These are phyloP conservation scores for Caenorhabditis tropicalis DNA, from an alignment of 1,140 invertebrate species.

Conservation along the genomic window DNA sequence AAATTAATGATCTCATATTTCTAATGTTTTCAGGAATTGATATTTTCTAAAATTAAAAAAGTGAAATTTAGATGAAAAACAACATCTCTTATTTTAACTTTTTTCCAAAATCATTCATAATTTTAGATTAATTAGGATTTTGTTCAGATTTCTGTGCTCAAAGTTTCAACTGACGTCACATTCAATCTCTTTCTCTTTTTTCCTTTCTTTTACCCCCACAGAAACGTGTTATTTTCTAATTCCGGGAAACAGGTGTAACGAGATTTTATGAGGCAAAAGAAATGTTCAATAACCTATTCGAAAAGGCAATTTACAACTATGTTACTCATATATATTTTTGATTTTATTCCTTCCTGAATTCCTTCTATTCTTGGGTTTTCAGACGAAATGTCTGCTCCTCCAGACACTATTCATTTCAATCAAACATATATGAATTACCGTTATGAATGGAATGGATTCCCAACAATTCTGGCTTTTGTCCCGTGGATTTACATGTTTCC, in stretches of 20 bases:
- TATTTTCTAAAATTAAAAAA: too few species aligned
- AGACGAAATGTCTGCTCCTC: not conserved
- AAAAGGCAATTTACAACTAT: not conserved
- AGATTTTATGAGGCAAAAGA: not conserved
- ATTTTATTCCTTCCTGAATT: not conserved
- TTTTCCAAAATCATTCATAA: too few species aligned
- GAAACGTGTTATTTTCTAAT: not conserved
- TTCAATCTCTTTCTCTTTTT: too few species aligned
- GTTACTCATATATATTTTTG: not conserved
- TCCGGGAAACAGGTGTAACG: conserved; percentile 21
- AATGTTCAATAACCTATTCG: conserved; percentile 3
- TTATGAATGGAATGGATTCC: conserved; percentile 31
- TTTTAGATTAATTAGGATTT: too few species aligned
- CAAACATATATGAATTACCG: conserved; percentile 1
- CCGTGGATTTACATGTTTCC: conserved; percentile 29
- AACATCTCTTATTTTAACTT: too few species aligned
- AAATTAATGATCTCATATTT: too few species aligned
- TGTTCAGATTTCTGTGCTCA: too few species aligned
- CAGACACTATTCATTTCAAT: conserved; percentile 38
- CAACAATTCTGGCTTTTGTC: conserved; percentile 1
- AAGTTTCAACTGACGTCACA: too few species aligned
- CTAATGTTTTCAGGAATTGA: too few species aligned
- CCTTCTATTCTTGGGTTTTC: not conserved
- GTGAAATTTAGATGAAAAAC: too few species aligned
- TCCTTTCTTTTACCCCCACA: too few species aligned